Conservation (phyloP, 2,797 vertebrate species). For the Myripristis murdjan region DNA sequence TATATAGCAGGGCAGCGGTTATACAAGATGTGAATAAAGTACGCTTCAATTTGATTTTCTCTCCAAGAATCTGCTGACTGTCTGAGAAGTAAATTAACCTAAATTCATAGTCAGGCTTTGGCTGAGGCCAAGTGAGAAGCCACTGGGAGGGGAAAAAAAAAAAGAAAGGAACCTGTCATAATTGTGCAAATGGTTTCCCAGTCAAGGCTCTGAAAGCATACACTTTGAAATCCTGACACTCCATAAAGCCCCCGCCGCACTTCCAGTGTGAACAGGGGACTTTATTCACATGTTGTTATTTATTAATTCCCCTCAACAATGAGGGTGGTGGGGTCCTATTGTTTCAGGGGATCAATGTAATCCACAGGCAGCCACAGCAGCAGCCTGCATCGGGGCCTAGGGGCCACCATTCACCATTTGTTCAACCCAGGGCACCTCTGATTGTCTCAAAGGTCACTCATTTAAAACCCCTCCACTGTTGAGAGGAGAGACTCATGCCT, state of each 20-base stretch:
- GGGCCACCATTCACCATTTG: conserved; percentile 60
- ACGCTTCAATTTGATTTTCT: background rate
- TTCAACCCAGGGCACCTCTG: conserved; percentile 56
- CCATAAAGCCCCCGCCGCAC: background rate
- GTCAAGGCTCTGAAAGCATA: conserved; percentile 12
- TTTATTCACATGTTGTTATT: conserved; percentile 62
- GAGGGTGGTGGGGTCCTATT: conserved; percentile 55
- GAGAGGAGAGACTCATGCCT: conserved; percentile 41
- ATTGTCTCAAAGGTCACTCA: conserved; percentile 81
- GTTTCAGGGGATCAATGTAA: conserved; percentile 81
- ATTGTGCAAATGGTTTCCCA: conserved; percentile 22
- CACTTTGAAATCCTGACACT: conserved; percentile 12
- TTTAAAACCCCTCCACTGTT: conserved; percentile 51
- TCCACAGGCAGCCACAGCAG: conserved; percentile 63
- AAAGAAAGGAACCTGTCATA: background rate
- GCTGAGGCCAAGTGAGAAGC: background rate
- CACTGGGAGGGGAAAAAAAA: background rate
- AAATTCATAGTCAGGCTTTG: conserved; percentile 2
- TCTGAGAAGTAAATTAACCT: conserved; percentile 27
- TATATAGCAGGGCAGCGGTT: background rate
- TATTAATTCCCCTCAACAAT: conserved; percentile 64
- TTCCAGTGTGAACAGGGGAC: conserved; percentile 23
- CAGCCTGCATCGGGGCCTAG: conserved; percentile 45
- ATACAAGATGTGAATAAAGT: background rate
- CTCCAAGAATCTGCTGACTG: conserved; percentile 6